Conservation (phyloP, 2,113 vertebrate genomes). For the Chaetorhynchus papuensis region DNA sequence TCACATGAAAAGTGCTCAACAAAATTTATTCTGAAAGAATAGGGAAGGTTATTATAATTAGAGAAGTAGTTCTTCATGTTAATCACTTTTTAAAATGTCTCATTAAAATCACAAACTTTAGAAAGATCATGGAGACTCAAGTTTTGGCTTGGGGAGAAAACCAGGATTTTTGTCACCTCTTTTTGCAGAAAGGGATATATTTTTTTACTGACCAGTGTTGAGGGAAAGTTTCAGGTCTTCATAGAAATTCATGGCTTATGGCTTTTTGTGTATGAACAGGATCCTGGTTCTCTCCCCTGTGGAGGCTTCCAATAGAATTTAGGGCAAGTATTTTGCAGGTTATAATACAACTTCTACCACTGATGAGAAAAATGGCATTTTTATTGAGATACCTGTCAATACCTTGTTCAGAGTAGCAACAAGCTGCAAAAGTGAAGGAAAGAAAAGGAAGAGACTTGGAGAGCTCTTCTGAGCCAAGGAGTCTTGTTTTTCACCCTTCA, state of each 20-base stretch:
- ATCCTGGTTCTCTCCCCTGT: not conserved
- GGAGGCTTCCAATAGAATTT: not conserved
- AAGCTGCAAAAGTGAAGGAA: not conserved
- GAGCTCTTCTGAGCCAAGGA: not conserved
- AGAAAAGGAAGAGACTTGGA: not conserved
- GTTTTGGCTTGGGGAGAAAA: not conserved
- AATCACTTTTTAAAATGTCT: slow-evolving; percentile 4
- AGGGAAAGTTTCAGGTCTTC: not conserved
- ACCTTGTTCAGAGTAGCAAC: not conserved
- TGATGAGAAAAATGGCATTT: not conserved
- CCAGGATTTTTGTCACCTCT: not conserved
- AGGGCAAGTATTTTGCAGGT: not conserved
- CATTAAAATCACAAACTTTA: not conserved
- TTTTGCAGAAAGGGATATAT: not conserved
- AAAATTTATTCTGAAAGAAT: slow-evolving; percentile 54
- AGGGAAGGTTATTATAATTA: slow-evolving; percentile 54
- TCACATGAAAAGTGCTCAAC: slow-evolving; percentile 44
- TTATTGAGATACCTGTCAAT: not conserved
- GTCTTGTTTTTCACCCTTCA: not conserved
- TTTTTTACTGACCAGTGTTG: not conserved
- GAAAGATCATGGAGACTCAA: not conserved
- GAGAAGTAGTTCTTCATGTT: slow-evolving; percentile 6
- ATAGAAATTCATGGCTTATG: not conserved
- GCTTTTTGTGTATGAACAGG: not conserved
- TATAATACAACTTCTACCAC: not conserved